Evolutionary conservation across 2,113 vertebrate genomes (phyloP), one percentile per base, ranked within the genome.

Genomic region (Aviceda subcristata): DNA sequence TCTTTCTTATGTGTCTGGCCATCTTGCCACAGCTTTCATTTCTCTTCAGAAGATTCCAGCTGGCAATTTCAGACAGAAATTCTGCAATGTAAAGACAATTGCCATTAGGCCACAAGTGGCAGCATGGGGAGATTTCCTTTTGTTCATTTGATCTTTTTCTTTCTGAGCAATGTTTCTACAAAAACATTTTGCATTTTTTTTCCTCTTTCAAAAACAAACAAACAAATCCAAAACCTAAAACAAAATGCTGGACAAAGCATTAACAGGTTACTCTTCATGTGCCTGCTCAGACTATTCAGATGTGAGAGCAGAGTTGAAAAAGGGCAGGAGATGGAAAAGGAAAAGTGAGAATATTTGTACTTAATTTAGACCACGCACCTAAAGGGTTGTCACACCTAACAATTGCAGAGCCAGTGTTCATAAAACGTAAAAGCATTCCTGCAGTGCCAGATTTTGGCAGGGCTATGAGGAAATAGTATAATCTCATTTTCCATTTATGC

Each of bases 401-500:
- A 77, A 55, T 53, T 73, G 15, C 36, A 57, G 30, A 89, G 26
- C 14, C 48, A 75, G 45, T 39, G 11, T 87, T 94, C 55, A 66
- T 56, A 85, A 92, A 92, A 92, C 26, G 3, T 57, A 72, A 86
- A 92, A 76, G 46, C 56, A 48, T 66, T 93, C 72, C 38, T 87
- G 38, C 36, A 68, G 43, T 62, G 32, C 92, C 85, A 92, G 36
- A 91, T 53, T 8, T 95, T 94, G 66, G 63, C 76, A 85, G 18
- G 36, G 16, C 11, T 75, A 48, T 66, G 34, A 95, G 20, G 72
- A 89, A 92, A 87, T 29, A 57, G 12, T 50, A 29, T 90, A 91
- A 74, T 91, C 57, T 79, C 77, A 12, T 93, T 96, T 92, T 95
- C 71, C 62, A 39, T 93, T 95, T 95, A 39, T 87, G 46, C 73